These are phyloP conservation scores for Phrynocephalus vlangalii DNA, from an alignment of 2,797 vertebrate genomes.

Conservation along the genomic window DNA sequence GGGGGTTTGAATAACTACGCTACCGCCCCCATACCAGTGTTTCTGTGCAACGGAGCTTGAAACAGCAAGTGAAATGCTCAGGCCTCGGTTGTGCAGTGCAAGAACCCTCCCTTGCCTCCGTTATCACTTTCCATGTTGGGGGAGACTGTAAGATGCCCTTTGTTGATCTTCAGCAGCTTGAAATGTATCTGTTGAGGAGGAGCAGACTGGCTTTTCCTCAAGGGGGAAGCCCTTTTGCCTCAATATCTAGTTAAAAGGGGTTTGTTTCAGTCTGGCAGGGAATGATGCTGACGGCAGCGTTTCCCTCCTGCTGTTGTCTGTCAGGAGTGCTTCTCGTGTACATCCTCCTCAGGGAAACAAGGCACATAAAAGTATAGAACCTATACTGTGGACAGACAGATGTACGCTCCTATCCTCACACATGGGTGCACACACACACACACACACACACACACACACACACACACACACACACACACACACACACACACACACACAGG, in stretches of 20 bases:
- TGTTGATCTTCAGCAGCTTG: slow-evolving; percentile 1
- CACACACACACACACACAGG: not conserved
- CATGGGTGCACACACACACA: not conserved
- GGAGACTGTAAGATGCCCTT: not conserved
- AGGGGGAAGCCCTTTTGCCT: not conserved
- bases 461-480: not conserved
- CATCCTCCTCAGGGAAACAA: not conserved
- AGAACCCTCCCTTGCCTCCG: not conserved
- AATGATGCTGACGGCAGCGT: not conserved
- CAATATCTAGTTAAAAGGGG: not conserved
- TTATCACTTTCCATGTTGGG: slow-evolving; percentile 10
- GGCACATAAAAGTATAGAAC: not conserved
- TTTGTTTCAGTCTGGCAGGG: not conserved
- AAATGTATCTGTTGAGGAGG: not conserved
- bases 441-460: not conserved
- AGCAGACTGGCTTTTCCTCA: not conserved
- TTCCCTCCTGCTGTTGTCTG: not conserved
- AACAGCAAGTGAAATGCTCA: not conserved
- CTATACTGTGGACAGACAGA: too few species aligned
- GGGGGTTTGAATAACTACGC: not conserved
- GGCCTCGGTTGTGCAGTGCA: not conserved
- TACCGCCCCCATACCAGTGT: not conserved
- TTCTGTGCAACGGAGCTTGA: slow-evolving; percentile 8
- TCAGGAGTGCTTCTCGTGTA: not conserved
- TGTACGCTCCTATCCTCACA: not conserved